Evolutionary conservation across 1,140 invertebrate species (phyloP), one percentile per base, ranked within the genome.

Genomic region (Mycetomoellerius zeteki): DNA sequence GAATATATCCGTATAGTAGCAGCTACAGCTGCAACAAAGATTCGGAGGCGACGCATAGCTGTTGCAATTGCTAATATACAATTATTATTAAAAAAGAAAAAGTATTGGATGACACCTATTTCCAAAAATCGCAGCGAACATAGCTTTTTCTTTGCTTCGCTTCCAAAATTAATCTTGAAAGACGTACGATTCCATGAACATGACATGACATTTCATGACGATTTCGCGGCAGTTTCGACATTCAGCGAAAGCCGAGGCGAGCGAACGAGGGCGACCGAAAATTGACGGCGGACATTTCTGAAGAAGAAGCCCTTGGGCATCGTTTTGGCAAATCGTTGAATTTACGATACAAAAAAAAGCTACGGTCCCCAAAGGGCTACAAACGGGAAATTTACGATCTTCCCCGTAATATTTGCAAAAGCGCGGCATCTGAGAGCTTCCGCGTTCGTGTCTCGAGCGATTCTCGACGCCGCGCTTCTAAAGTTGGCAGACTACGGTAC

Each of bases 151-250:
- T n/a, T n/a, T n/a, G n/a, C n/a, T n/a, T n/a, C n/a, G n/a, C n/a
- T n/a, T n/a, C n/a, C n/a, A n/a, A n/a, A n/a, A n/a, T n/a, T n/a
- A n/a, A n/a, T n/a, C n/a, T n/a, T n/a, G n/a, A n/a, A n/a, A n/a
- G n/a, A n/a, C n/a, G n/a, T n/a, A n/a, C n/a, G n/a, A n/a, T n/a
- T n/a, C n/a, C n/a, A n/a, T n/a, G n/a, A n/a, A n/a, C n/a, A n/a
- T n/a, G n/a, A n/a, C n/a, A n/a, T n/a, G n/a, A n/a, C n/a, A n/a
- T n/a, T n/a, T n/a, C n/a, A n/a, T n/a, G n/a, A n/a, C 69, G 52
- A 72, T 82, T 64, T 73, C 67, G 67, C 37, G 54, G 69, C 54
- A 27, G 24, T 82, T 82, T 72, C 67, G 33, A 80, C 62, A 67
- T 67, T 67, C 62, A 21, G 16, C 67, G 64, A 71, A 54, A 81